These are phyloP conservation scores for Muntiacus muntjak DNA, from an alignment of 2,113 vertebrate species.

Conservation along the genomic window DNA sequence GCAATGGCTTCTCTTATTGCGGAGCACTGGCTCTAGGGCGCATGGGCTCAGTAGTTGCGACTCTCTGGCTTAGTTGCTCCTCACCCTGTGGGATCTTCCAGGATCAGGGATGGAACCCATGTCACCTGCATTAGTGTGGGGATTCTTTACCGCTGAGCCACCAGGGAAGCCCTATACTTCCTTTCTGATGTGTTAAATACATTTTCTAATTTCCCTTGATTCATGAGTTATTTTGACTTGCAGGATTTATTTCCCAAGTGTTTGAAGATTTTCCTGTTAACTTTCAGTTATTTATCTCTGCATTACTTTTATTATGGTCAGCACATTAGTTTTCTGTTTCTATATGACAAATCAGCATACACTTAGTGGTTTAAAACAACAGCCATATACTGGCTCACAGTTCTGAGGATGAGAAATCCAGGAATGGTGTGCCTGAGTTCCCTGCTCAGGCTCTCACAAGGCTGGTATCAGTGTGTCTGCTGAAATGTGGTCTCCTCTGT, in stretches of 20 bases:
- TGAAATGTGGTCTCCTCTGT: neutral
- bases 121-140: neutral
- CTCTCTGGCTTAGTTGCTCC: neutral
- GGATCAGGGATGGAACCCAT: neutral
- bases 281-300: neutral
- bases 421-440: neutral
- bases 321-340: neutral
- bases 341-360: neutral
- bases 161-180: neutral
- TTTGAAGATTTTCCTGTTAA: neutral
- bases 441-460: neutral
- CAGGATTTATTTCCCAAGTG: neutral
- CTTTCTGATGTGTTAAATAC: neutral
- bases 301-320: neutral
- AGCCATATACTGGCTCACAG: neutral
- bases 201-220: neutral
- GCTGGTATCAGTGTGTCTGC: neutral
- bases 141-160: neutral
- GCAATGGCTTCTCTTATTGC: neutral
- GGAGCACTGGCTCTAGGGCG: neutral
- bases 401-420: neutral
- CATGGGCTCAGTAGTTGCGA: neutral
- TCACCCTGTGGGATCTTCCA: neutral
- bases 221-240: neutral
- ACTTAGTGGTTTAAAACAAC: neutral